These are phyloP conservation scores for Hozukius guyotensis DNA, from an alignment of 2,797 vertebrate species.

Conservation along the genomic window DNA sequence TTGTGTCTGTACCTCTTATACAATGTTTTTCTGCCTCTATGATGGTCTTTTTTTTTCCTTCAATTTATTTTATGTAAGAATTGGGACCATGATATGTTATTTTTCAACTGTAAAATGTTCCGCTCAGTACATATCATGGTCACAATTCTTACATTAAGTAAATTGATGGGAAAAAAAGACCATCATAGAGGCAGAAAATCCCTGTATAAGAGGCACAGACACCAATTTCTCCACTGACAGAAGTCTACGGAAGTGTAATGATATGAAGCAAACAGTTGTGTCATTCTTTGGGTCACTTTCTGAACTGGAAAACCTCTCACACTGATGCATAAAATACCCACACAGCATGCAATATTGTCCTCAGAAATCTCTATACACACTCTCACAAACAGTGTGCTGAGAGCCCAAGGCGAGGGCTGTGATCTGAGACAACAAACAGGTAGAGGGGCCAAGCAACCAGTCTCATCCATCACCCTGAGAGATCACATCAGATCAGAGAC, in stretches of 20 bases:
- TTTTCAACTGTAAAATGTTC: too few relatives aligned
- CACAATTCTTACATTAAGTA: too few relatives aligned
- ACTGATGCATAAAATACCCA: not conserved
- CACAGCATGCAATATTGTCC: not conserved
- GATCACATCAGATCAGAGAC: slow-evolving; percentile 22
- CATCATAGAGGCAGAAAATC: not conserved
- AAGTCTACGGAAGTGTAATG: not conserved
- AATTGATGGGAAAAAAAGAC: not conserved
- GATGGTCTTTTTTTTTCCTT: not conserved
- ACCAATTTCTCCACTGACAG: not conserved
- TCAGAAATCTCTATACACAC: not conserved
- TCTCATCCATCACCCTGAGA: slow-evolving; percentile 31
- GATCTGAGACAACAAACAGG: slow-evolving; percentile 62
- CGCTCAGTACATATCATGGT: too few relatives aligned
- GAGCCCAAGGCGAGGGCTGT: slow-evolving; percentile 20
- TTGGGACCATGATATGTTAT: not conserved
- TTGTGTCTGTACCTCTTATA: not conserved
- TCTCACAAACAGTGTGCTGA: not conserved
- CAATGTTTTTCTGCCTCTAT: not conserved
- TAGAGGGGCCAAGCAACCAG: slow-evolving; percentile 25
- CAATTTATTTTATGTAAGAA: not conserved
- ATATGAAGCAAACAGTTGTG: not conserved
- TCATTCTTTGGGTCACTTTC: not conserved
- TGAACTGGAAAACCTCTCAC: not conserved
- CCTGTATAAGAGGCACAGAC: not conserved